A percentile compares a stretch with the other conserved stretches of the same genome.
Evolutionary conservation across 2,113 vertebrate species (phyloP).

Genomic region (Oreochromis aureus): DNA sequence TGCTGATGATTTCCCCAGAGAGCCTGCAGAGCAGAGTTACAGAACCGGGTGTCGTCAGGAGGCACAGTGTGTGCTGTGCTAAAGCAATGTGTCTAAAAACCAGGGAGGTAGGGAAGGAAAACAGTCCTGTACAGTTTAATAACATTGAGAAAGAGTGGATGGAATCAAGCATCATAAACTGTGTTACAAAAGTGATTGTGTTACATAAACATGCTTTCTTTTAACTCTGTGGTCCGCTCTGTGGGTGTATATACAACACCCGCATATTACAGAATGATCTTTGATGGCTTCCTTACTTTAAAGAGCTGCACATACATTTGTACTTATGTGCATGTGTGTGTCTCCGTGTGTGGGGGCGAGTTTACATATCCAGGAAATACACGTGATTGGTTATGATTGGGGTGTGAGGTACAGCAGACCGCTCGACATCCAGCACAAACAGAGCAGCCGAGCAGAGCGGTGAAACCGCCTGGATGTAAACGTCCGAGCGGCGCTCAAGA

Average conservation of each 20-base stretch:
- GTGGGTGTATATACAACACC: constrained; percentile 28
- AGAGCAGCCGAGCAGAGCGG: not conserved
- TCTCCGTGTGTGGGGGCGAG: constrained; percentile 15
- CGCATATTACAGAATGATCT: constrained; percentile 7
- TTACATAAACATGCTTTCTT: constrained; percentile 43
- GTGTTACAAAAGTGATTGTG: constrained; percentile 39
- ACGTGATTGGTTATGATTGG: constrained; percentile 46
- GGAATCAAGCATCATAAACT: constrained; percentile 40
- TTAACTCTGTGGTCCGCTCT: not conserved
- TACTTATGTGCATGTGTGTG: not conserved
- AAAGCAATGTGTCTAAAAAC: constrained; percentile 46
- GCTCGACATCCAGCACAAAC: constrained; percentile 49
- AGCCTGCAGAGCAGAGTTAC: constrained; percentile 37
- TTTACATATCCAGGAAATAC: constrained; percentile 56
- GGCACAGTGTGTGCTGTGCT: constrained; percentile 44
- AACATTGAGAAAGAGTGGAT: constrained; percentile 54
- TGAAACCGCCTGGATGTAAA: constrained; percentile 15
- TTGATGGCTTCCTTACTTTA: constrained; percentile 18
- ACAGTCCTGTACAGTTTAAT: constrained; percentile 49
- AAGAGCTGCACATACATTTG: not conserved
- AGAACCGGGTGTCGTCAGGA: constrained; percentile 62
- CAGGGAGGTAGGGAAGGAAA: constrained; percentile 44
- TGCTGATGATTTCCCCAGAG: constrained; percentile 56
- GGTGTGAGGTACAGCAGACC: constrained; percentile 43
- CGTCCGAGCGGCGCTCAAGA: not conserved